Evolutionary conservation across 2,113 vertebrate species (phyloP), one percentile per base, ranked within the genome.

Genomic region (Hiodon alosoides): DNA sequence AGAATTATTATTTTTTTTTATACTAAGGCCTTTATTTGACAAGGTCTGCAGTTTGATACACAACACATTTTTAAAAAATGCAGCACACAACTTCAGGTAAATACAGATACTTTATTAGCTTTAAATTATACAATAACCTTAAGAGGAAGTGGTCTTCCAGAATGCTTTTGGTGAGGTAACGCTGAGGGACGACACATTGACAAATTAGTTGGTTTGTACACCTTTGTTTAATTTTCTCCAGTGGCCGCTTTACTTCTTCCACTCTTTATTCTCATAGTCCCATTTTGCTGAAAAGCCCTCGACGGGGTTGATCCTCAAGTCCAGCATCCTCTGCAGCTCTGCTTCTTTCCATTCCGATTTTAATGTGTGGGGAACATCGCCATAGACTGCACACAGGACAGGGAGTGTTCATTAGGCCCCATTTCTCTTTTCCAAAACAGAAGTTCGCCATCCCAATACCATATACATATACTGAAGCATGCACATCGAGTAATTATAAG

Each of bases 211-310:
- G 84, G 77, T 62, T 72, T 72, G 79, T 47, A 53, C 14, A 9
- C 16, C 2, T 16, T 17, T 74, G 68, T 73, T 7, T 77, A 64
- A 31, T 7, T 50, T 81, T 83, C 73, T 84, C 75, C 72, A 80
- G 78, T 78, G 78, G 78, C 72, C 76, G 64, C 4, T 89, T 94
- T 87, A 98, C 68, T 98, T 96, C 87, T 99, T 99, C 97, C 97
- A 98, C 17, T 94, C 85, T 0, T 95, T 95, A 82, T 95, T 98
- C 71, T 98, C 94, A 52, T 90, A 98, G 90, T 98, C 97, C 97
- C 97, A 99, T 13, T 98, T 85, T 82, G 93, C 46, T 0, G 95
- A 80, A 68, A 97, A 79, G 72, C 97, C 97, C 77, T 95, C 78
- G 53, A 99, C 76, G 0, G 96, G 96, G 78, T 92, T 93, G 0